phyloP scores from a whole-genome alignment of 2,888 invertebrate genomes.

The Julus scandinavius region DNA sequence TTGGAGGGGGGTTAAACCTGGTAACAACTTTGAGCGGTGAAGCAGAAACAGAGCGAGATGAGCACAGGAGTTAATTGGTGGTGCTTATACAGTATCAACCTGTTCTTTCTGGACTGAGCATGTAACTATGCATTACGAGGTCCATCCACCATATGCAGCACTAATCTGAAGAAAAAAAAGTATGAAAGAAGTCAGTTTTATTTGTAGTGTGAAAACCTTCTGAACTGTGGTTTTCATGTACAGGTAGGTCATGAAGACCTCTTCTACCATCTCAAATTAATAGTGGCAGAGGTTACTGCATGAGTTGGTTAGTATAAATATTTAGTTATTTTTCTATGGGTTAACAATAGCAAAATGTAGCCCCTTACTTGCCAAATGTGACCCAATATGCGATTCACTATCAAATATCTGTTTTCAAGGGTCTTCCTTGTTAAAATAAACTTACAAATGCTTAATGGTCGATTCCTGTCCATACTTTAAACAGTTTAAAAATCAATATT shows the following conservation, averaged over 20 bases:
- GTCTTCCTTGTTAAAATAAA: too few species aligned
- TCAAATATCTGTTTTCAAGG: too few species aligned
- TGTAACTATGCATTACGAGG: not conserved
- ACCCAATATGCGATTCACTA: too few species aligned
- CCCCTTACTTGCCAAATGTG: too few species aligned
- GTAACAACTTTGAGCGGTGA: not conserved
- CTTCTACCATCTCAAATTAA: not conserved
- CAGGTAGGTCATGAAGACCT: not conserved
- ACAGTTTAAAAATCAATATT: too few species aligned
- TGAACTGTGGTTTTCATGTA: not conserved
- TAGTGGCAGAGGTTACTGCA: too few species aligned
- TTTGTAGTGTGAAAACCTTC: not conserved
- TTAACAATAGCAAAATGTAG: too few species aligned
- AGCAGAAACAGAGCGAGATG: not conserved
- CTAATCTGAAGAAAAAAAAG: not conserved
- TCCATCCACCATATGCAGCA: not conserved
- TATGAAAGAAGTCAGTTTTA: too few species aligned
- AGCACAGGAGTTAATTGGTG: conserved; percentile 1
- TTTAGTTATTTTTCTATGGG: too few species aligned
- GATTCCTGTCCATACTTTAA: too few species aligned
- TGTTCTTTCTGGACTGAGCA: not conserved
- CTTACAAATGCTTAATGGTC: too few species aligned
- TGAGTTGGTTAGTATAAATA: too few species aligned
- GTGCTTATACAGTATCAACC: not conserved
- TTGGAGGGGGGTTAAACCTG: not conserved